Evolutionary conservation across 2,113 vertebrate species (phyloP).

Genomic region (Oryzias melastigma): DNA sequence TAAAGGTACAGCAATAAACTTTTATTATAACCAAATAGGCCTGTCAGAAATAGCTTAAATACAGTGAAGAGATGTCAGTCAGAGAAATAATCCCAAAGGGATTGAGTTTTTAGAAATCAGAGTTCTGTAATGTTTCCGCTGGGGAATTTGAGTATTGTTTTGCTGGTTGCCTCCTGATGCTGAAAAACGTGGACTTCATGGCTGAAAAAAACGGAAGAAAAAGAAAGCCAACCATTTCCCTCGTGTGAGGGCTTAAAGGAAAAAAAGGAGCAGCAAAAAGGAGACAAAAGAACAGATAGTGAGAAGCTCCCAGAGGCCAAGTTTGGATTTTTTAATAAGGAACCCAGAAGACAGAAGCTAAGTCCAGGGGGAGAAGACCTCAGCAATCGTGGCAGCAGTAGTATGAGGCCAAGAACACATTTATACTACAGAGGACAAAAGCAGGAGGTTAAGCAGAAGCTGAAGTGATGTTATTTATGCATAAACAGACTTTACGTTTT

Average conservation of each 20-base stretch:
- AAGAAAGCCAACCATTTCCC: conserved; percentile 14
- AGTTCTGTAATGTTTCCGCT: conserved; percentile 12
- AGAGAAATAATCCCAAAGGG: conserved; percentile 28
- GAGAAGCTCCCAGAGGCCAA: conserved; percentile 37
- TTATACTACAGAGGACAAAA: conserved; percentile 30
- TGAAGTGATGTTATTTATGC: background rate
- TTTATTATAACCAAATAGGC: conserved; percentile 56
- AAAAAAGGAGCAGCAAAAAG: conserved; percentile 6
- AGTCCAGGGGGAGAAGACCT: conserved; percentile 37
- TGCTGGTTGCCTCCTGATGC: conserved; percentile 53
- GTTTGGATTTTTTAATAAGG: conserved; percentile 56
- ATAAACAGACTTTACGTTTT: too few relatives aligned
- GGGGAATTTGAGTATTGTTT: conserved; percentile 39
- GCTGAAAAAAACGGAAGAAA: conserved; percentile 38
- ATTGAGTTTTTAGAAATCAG: conserved; percentile 15
- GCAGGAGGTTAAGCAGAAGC: background rate
- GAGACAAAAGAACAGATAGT: conserved; percentile 21
- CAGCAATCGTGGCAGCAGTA: conserved; percentile 29
- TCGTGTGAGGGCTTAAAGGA: conserved; percentile 1
- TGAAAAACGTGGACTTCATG: conserved; percentile 34
- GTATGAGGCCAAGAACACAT: conserved; percentile 14
- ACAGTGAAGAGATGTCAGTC: too few relatives aligned
- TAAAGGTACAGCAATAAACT: conserved; percentile 55
- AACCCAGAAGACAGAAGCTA: conserved; percentile 40
- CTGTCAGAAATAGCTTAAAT: background rate